Evolutionary conservation across 23 tunicate genomes (phyloP), one percentile per base, ranked within the genome.

Genomic region (Trididemnum nubilum): DNA sequence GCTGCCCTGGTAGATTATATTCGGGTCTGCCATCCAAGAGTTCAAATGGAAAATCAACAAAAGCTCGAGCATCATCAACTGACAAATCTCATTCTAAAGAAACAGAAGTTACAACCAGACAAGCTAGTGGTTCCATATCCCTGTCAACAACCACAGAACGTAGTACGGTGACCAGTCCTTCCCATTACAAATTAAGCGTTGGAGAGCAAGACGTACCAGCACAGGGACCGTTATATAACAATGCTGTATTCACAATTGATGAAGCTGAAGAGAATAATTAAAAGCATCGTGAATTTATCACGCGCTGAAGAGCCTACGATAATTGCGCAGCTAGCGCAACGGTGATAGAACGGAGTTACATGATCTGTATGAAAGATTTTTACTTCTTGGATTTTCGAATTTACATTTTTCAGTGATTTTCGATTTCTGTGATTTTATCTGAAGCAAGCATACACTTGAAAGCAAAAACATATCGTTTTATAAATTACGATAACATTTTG

Each of bases 31-130:
- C 54, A 44, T 9, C 9, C 9, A 44, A 44, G 54, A 44, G 54
- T 15, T 44, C 54, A 44, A 15, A 9, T 7, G 54, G 54, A 44
- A 44, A 44, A 61, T 12, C 67, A 22, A 61, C 5, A 61, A 61
- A 61, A 5, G 3, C 29, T 23, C 22, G 67, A n/a, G 67, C 26
- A 24, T 61, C 67, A 21, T 31, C 38, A 9, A 5, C 74, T 12
- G 38, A 33, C 7, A 67, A 67, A 33, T 67, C 74, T 31, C 74
- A 67, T 4, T 5, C 74, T 5, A 67, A 67, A n/a, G 74, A 67
- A 31, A 67, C 74, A 24, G 74, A 67, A 67, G 22, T 67, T 9
- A 67, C 74, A 37, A 67, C 19, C 74, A 15, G 74, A 67, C 3
- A 7, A 5, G 38, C 74, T 3, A 67, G 37, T 33, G 74, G 74